Conservation (phyloP, 92 coral and sea anemone genomes). For the Pocillopora meandrina region DNA sequence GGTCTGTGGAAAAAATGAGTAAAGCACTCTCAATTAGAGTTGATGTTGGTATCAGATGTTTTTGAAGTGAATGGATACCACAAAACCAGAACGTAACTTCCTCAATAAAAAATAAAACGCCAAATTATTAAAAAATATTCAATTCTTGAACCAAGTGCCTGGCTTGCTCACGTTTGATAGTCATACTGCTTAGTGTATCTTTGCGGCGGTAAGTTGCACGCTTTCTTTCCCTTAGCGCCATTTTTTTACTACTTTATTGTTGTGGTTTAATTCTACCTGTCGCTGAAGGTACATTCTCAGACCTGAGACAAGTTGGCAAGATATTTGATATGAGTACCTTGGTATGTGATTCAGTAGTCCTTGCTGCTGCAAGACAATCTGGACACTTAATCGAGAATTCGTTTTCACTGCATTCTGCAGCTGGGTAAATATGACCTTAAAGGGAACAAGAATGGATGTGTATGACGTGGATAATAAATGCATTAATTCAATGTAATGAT, state of each 20-base stretch:
- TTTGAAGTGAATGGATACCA: neutral
- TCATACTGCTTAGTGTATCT: too few relatives aligned
- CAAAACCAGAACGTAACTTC: too few relatives aligned
- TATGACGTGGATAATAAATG: neutral
- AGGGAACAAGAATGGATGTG: neutral
- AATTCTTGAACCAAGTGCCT: too few relatives aligned
- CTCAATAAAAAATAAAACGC: too few relatives aligned
- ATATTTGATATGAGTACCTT: neutral
- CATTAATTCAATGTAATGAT: neutral
- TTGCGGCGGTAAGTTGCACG: too few relatives aligned
- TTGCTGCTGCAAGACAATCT: slow-evolving; percentile 7
- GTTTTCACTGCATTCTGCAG: neutral
- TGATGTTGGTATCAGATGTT: neutral
- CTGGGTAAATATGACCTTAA: slow-evolving; percentile 11
- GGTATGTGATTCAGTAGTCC: neutral
- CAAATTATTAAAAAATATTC: too few relatives aligned
- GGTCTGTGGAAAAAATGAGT: neutral
- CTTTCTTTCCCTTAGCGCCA: too few relatives aligned
- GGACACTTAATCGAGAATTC: slow-evolving; percentile 17
- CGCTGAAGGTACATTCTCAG: neutral
- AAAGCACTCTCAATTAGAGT: neutral
- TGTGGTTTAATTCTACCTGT: neutral
- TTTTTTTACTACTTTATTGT: too few relatives aligned
- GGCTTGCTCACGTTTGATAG: too few relatives aligned
- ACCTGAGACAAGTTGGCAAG: neutral